Conservation (phyloP, 2,797 vertebrate species). For the Cossypha heuglini region DNA sequence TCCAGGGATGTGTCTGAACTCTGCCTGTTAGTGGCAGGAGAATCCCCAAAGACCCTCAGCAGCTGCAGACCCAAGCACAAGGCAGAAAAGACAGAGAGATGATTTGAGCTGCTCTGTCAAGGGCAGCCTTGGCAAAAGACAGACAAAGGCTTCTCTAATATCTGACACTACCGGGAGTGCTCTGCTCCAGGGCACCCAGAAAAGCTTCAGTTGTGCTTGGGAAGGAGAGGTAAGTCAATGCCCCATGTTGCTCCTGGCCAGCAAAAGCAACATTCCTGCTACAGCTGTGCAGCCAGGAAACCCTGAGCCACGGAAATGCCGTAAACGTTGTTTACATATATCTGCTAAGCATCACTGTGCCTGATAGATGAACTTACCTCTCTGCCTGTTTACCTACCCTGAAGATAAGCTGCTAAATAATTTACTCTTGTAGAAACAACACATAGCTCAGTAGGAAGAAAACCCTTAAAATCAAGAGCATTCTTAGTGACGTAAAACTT, state of each 20-base stretch:
- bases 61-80: not conserved
- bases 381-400: not conserved
- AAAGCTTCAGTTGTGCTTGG: not conserved
- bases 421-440: not conserved
- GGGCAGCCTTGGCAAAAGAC: not conserved
- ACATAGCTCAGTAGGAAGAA: not conserved
- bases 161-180: not conserved
- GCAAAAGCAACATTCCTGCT: not conserved
- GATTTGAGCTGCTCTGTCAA: not conserved
- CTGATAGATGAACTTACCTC: not conserved
- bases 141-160: not conserved
- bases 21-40: fast-evolving
- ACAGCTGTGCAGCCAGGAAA: not conserved
- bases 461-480: not conserved
- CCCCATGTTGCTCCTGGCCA: fast-evolving
- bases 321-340: not conserved
- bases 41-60: not conserved
- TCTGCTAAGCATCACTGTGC: not conserved
- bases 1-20: not conserved
- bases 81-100: not conserved
- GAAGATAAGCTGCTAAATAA: not conserved
- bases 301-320: not conserved
- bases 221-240: not conserved
- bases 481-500: not conserved
- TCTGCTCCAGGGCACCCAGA: not conserved